Percentiles rank a stretch among this genome's conserved stretches.
Conservation (phyloP, 2,888 invertebrate genomes). For the Furcula furcula region DNA sequence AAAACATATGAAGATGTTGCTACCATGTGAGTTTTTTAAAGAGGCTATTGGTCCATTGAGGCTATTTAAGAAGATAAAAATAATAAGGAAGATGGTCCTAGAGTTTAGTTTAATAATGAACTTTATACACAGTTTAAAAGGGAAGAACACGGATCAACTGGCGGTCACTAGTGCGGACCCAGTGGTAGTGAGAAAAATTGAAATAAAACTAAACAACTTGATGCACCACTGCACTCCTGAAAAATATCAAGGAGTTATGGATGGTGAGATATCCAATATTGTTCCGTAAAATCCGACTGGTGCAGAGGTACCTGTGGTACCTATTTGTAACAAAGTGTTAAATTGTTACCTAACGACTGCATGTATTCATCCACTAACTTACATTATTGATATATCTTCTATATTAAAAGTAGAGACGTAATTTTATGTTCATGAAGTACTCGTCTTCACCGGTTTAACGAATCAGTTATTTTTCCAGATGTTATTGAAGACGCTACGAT, state of each 20-base stretch:
- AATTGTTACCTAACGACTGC: too few relatives aligned
- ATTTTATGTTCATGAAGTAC: too few relatives aligned
- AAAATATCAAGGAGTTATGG: constrained; percentile 42
- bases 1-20: constrained; percentile 57
- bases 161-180: constrained; percentile 50
- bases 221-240: constrained; percentile 43
- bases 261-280: constrained; percentile 46
- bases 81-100: not conserved
- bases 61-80: not conserved
- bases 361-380: too few relatives aligned
- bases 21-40: constrained; percentile 45
- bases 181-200: constrained; percentile 61
- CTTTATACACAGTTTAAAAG: constrained; percentile 42
- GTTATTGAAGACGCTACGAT: constrained; percentile 58
- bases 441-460: too few relatives aligned
- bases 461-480: constrained; percentile 54
- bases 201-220: constrained; percentile 56
- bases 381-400: too few relatives aligned
- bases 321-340: too few relatives aligned
- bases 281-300: too few relatives aligned
- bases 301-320: too few relatives aligned
- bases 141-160: constrained; percentile 58
- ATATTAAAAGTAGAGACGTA: too few relatives aligned
- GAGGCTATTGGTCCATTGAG: too few relatives aligned
- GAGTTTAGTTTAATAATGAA: too few relatives aligned